phyloP scores from a whole-genome alignment of 2,113 vertebrate genomes.

The Platanista minor region DNA sequence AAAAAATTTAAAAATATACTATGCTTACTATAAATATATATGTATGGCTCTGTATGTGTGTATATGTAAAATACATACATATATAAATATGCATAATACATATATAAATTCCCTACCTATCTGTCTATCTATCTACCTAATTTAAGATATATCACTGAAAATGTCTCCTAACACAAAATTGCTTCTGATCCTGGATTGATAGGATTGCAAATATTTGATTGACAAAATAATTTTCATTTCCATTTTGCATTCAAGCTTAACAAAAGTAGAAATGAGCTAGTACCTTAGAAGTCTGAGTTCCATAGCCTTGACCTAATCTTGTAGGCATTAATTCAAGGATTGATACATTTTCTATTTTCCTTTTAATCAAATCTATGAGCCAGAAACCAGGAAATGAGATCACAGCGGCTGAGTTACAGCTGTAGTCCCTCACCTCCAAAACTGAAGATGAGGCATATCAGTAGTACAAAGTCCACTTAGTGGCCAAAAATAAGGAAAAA shows the following conservation, averaged over 20 bases:
- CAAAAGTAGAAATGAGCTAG: background rate
- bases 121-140: background rate
- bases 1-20: background rate
- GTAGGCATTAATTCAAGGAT: conserved; percentile 36
- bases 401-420: background rate
- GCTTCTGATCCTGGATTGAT: background rate
- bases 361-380: conserved; percentile 39
- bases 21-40: background rate
- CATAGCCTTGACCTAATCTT: background rate
- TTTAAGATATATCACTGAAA: background rate
- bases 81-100: background rate
- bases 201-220: background rate
- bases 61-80: background rate
- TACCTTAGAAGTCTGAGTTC: background rate
- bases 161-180: background rate
- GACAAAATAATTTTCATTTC: conserved; percentile 34
- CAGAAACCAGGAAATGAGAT: conserved; percentile 13
- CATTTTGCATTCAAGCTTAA: conserved; percentile 37
- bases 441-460: background rate
- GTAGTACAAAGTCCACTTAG: background rate
- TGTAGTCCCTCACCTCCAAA: background rate
- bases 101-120: background rate
- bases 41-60: background rate
- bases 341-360: conserved; percentile 45
- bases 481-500: background rate